Base-by-base conservation (phyloP, 2,113 vertebrate genomes). In the Lagopus leucura region DNA sequence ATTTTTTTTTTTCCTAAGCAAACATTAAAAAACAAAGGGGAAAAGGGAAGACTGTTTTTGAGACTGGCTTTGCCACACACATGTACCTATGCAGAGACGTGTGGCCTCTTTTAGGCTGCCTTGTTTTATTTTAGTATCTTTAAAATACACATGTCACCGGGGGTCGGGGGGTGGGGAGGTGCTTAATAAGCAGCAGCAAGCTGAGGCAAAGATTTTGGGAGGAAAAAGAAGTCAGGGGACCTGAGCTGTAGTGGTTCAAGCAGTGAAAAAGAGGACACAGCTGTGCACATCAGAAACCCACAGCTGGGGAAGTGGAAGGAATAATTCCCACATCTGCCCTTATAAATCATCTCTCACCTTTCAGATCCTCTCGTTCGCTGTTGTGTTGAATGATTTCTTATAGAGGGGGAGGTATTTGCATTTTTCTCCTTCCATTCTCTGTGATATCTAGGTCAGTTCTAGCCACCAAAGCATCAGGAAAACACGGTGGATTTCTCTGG, bases 211-310 rank as follows among this genome's bases (percentile, higher is more conserved):
- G 88, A 77, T 79, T 95, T 92, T 89, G 75, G 30, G 48, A 93
- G 70, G 89, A 60, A 85, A 89, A 82, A 48, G 40, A 90, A 93
- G 16, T 74, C 73, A 60, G 61, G 67, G 40, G 82, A 73, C 74
- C 73, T 54, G 45, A 72, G 80, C 48, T 76, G 24, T 57, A 64
- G 77, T 65, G 91, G 84, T 87, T 94, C 89, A 96, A 93, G 90
- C 58, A 86, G 76, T 42, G 82, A 64, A 93, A 94, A 96, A 85
- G 55, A 80, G 94, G 84, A 75, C 72, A 89, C 92, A 94, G 87
- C 90, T 96, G 88, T 83, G 82, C 88, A 69, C 72, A 95, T 94
- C 89, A 93, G 89, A 95, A 88, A 91, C 85, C 86, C 85, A 94
- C 96, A 96, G 67, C 94, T 94, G 91, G 76, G 66, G 40, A 89